Base-by-base conservation (phyloP, 2,797 vertebrate species). In the Siniperca undulata region DNA sequence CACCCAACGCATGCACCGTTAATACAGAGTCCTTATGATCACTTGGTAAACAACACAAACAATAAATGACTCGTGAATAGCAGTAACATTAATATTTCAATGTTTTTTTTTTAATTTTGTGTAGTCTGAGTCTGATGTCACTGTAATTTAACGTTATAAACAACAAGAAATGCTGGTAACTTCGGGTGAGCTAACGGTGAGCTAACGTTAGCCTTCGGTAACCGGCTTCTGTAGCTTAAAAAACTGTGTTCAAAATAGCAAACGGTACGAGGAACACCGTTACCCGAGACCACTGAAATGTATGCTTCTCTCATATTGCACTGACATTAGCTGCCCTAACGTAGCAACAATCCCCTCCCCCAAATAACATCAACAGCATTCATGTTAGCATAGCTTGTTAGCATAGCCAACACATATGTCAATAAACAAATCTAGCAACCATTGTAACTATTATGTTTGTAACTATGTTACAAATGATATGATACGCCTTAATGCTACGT, bases 271-370 rank as follows among this genome's bases (percentile, higher is more conserved):
- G 13, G 17, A 70, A 34, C 55, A 10, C 19, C 1, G 42, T 74
- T 38, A 78, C 19, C 19, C 10, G 62, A 88, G 20, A 61, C 64
- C 34, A 17, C 11, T 34, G 73, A 38, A 4, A 70, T 56, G 11
- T 62, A 11, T 24, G 60, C 68, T 74, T 75, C 50, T 55, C 20
- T 83, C 27, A 46, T 66, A 64, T n/a, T 76, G 67, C 30, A 55
- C 65, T 87, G 78, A 85, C 82, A 88, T 50, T 77, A 84, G 64
- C 79, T 69, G 48, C n/a, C 22, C 27, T 36, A 61, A 24, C 67
- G 48, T 61, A 68, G 38, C 71, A 64, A 70, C 80, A 70, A 74
- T 59, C 80, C 87, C 88, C 82, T 78, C 88, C 84, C 84, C 81
- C 34, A 66, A 88, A 77, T 76, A 82, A 85, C 55, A 79, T 7